Base-by-base conservation (phyloP, 1,140 invertebrate species). In the Kradibia gibbosae region DNA sequence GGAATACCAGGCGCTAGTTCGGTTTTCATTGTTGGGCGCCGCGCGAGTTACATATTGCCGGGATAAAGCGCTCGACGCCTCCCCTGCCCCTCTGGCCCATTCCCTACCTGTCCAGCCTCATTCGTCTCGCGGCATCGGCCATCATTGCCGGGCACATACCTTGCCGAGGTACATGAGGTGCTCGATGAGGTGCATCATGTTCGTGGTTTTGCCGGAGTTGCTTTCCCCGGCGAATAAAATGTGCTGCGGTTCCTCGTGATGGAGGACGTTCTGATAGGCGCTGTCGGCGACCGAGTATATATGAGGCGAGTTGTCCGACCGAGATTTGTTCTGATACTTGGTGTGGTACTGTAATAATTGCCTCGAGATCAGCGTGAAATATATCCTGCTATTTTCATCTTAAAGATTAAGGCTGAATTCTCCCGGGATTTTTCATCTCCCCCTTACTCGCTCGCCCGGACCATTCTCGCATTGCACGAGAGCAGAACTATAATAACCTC, bases 301-400 rank as follows among this genome's bases (percentile, higher is more conserved):
- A 87, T 98, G 97, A 0, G 97, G 97, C 34, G 95, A 94, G 88
- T 98, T 97, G 86, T 98, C 96, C 22, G 96, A 97, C 84, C 97
- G 94, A 0, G 95, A 95, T 89, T 97, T 97, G 86, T 93, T 96
- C 84, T 94, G 93, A 87, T 98, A 98, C 88, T 95, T 96, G 83
- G 93, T 92, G 81, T 97, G 95, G 87, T 94, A 93, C 96, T 98
- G 89, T 67, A 85, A 72, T 57, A 31, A 71, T 50, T 42, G 53
- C 73, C 53, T 39, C 45, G 55, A 57, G 34, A 57, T 74, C 25
- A n/a, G 28, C 39, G n/a, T 74, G 72, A 74, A 74, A 74, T 55
- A 74, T 55, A 31, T 28, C 72, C 48, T 55, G 48, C 48, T 17
- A 55, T 55, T 34, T 36, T 55, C 72, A 8, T 36, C n/a, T 39